Evolutionary conservation across 2,888 invertebrate species (phyloP).

Genomic region (Lochmaea capreae): DNA sequence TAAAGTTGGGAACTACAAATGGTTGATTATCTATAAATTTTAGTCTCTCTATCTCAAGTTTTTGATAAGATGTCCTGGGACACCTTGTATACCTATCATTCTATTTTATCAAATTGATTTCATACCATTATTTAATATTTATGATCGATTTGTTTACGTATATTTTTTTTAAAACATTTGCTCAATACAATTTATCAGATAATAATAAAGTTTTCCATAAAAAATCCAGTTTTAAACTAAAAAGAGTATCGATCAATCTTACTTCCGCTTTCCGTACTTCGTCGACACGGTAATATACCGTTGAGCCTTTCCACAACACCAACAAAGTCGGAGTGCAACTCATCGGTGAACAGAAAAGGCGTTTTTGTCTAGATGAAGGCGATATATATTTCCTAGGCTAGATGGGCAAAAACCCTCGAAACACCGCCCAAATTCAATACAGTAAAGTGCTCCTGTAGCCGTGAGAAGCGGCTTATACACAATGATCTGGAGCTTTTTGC

Average conservation of each 20-base stretch:
- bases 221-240: not conserved
- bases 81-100: no score
- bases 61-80: no score
- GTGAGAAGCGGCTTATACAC: constrained; percentile 52
- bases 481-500: constrained; percentile 46
- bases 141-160: no score
- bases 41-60: no score
- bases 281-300: constrained; percentile 25
- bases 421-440: constrained; percentile 65
- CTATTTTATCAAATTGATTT: no score
- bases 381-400: constrained; percentile 54
- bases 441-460: constrained; percentile 63
- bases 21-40: no score
- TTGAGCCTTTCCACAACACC: constrained; percentile 38
- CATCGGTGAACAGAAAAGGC: constrained; percentile 41
- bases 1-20: no score
- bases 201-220: no score
- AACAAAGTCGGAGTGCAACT: constrained; percentile 49
- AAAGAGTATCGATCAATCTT: constrained; percentile 25
- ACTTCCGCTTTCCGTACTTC: constrained; percentile 16
- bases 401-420: constrained; percentile 60
- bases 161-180: no score
- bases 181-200: no score
- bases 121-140: no score
- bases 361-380: constrained; percentile 48